A percentile compares a stretch with the other conserved stretches of the same genome.
Evolutionary conservation across 1,140 invertebrate species (phyloP).

Genomic region (Neodiprion lecontei): DNA sequence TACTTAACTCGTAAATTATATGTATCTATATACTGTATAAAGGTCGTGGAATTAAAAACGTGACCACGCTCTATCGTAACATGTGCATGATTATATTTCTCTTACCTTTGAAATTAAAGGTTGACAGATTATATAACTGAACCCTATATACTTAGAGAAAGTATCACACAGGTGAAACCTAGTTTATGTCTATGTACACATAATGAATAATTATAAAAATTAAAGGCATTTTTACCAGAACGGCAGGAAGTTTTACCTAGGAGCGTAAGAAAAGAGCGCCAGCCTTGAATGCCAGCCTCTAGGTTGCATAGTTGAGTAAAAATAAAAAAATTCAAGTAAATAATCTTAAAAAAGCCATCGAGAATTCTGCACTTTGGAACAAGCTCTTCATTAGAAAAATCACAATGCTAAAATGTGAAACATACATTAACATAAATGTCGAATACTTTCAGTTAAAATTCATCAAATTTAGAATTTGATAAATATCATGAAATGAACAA

Average conservation of each 20-base stretch:
- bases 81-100: neutral
- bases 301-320: neutral
- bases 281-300: neutral
- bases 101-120: neutral
- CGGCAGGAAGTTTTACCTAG: neutral
- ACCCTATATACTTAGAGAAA: neutral
- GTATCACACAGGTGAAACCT: slow-evolving; percentile 7
- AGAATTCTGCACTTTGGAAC: neutral
- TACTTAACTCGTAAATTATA: neutral
- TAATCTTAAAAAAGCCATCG: no score
- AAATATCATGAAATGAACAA: no score
- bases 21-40: neutral
- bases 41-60: neutral
- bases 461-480: neutral
- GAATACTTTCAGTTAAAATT: slow-evolving; percentile 13
- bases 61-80: neutral
- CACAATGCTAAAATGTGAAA: neutral
- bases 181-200: neutral
- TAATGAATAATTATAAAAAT: neutral
- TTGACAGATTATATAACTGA: neutral
- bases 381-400: neutral
- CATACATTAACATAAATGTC: no score
- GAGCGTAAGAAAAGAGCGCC: slow-evolving; percentile 4
- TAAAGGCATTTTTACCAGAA: neutral
- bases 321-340: no score